Evolutionary conservation across 2,888 invertebrate species (phyloP).

Genomic region (Hyalella azteca): DNA sequence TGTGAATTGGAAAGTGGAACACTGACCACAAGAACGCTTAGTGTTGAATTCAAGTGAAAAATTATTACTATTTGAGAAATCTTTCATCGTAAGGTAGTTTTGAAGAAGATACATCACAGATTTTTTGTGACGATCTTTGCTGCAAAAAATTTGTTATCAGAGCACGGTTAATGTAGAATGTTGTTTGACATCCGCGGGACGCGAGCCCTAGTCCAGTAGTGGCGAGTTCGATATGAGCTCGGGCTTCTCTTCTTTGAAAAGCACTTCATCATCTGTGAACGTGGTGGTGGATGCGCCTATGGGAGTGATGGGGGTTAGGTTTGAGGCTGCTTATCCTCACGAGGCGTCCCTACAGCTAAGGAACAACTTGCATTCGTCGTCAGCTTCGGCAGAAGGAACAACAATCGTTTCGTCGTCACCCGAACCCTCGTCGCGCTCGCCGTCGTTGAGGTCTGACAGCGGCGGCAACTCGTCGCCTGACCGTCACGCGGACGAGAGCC

Average conservation of each 20-base stretch:
- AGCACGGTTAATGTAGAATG: too few relatives aligned
- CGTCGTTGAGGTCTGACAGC: slow-evolving; percentile 14
- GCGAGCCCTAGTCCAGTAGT: too few relatives aligned
- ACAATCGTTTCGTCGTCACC: slow-evolving; percentile 15
- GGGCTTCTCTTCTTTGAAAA: slow-evolving; percentile 1
- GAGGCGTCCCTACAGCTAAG: slow-evolving; percentile 25
- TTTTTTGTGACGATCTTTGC: too few relatives aligned
- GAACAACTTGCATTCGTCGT: background rate
- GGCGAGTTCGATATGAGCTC: slow-evolving; percentile 26
- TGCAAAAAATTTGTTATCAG: too few relatives aligned
- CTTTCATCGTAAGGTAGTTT: too few relatives aligned
- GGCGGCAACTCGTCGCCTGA: slow-evolving; percentile 16
- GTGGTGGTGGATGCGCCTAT: slow-evolving; percentile 11
- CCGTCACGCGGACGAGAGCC: background rate
- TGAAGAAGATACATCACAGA: too few relatives aligned
- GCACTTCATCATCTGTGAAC: slow-evolving; percentile 11
- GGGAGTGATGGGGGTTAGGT: slow-evolving; percentile 29
- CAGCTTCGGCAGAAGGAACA: slow-evolving; percentile 5
- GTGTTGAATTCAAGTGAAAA: too few relatives aligned
- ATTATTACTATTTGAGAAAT: too few relatives aligned
- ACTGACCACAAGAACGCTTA: too few relatives aligned
- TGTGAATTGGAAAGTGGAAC: too few relatives aligned
- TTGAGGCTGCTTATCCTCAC: slow-evolving; percentile 16
- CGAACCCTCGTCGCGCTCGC: background rate
- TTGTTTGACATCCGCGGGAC: background rate